These are phyloP conservation scores for Camptogramma bilineatum DNA, from an alignment of 2,888 invertebrate species.

Conservation along the genomic window DNA sequence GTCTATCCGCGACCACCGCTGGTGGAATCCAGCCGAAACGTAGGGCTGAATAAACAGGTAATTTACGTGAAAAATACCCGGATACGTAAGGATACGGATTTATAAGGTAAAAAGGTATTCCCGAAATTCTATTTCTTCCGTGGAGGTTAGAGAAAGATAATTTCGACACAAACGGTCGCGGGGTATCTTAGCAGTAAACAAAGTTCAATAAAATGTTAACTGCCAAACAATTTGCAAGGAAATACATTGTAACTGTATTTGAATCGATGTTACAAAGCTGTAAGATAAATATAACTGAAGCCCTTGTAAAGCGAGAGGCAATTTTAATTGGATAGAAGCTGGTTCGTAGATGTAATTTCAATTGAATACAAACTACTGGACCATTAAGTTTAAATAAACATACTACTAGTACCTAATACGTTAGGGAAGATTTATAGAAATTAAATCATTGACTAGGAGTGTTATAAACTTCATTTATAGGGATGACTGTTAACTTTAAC, in stretches of 20 bases:
- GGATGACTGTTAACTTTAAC: too few relatives aligned
- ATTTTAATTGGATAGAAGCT: constrained; percentile 14
- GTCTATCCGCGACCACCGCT: too few relatives aligned
- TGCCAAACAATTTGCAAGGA: constrained; percentile 20
- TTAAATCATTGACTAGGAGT: not conserved
- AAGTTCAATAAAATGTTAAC: constrained; percentile 14
- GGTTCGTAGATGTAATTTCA: not conserved
- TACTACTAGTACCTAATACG: not conserved
- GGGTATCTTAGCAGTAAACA: constrained; percentile 6
- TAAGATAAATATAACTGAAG: constrained; percentile 14
- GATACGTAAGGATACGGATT: too few relatives aligned
- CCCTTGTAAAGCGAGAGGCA: constrained; percentile 9
- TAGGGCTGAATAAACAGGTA: too few relatives aligned
- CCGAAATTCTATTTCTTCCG: not conserved
- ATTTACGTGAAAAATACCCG: too few relatives aligned
- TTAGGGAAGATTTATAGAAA: not conserved
- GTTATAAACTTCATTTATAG: too few relatives aligned
- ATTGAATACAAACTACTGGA: constrained; percentile 6
- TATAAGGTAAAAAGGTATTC: not conserved
- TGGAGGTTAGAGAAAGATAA: not conserved
- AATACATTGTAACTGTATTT: constrained; percentile 14
- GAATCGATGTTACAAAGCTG: constrained; percentile 6
- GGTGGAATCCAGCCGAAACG: too few relatives aligned
- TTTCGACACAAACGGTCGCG: not conserved
- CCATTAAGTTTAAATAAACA: constrained; percentile 6